Conservation (phyloP, 1,140 invertebrate genomes). For the Zaprionus ghesquierei region DNA sequence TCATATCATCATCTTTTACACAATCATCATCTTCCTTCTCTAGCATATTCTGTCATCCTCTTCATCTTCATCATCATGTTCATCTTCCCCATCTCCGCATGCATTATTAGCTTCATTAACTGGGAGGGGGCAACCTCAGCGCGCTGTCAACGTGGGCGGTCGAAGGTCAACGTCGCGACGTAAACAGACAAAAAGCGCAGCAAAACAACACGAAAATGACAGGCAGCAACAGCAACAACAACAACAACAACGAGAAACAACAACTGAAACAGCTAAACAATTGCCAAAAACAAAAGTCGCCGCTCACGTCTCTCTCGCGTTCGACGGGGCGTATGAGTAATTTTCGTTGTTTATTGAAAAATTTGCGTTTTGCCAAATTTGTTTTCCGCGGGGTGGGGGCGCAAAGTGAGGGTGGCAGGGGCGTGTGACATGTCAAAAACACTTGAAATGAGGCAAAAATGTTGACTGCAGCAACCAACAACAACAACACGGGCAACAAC, state of each 20-base stretch:
- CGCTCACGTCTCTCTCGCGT: background rate
- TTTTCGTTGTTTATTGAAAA: slow-evolving; percentile 55
- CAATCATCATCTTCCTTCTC: background rate
- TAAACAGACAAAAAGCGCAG: slow-evolving; percentile 2
- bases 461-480: slow-evolving; percentile 22
- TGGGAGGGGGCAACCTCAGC: slow-evolving; percentile 5
- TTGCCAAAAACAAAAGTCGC: slow-evolving; percentile 41
- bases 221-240: background rate
- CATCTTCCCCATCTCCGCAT: background rate
- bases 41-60: background rate
- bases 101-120: slow-evolving; percentile 42
- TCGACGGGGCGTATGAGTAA: slow-evolving; percentile 68
- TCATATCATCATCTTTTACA: background rate
- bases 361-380: slow-evolving; percentile 56
- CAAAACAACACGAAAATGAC: slow-evolving; percentile 1
- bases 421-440: slow-evolving; percentile 30
- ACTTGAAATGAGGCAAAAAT: slow-evolving; percentile 25
- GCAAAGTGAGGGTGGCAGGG: background rate
- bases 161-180: slow-evolving; percentile 43
- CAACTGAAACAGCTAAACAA: slow-evolving; percentile 6
- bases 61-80: slow-evolving; percentile 9
- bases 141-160: slow-evolving; percentile 45
- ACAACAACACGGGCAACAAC: slow-evolving; percentile 11
- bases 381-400: slow-evolving; percentile 22
- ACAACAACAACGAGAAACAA: background rate